phyloP scores from a whole-genome alignment of 1,140 invertebrate species.

The Nixonia krombeini region DNA sequence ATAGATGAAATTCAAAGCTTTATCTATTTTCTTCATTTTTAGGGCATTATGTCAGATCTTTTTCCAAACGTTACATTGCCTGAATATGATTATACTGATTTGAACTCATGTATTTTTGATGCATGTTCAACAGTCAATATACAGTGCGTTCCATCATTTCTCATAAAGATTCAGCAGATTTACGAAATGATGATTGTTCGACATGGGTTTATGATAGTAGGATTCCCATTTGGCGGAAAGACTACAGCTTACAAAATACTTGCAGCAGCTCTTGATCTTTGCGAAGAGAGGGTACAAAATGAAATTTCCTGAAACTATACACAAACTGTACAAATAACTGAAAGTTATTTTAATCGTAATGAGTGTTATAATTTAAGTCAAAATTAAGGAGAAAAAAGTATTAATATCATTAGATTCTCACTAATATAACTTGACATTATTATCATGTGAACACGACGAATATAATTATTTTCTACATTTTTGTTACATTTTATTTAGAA shows the following conservation, averaged over 20 bases:
- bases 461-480: too few species aligned
- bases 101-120: slow-evolving; percentile 74
- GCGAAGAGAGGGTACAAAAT: slow-evolving; percentile 81
- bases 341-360: too few species aligned
- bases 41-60: slow-evolving; percentile 93
- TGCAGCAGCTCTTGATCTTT: slow-evolving; percentile 82
- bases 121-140: slow-evolving; percentile 84
- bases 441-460: too few species aligned
- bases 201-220: slow-evolving; percentile 92
- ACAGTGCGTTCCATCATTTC: slow-evolving; percentile 86
- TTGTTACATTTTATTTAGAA: slow-evolving; percentile 66
- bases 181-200: slow-evolving; percentile 97
- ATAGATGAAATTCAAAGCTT: too few species aligned
- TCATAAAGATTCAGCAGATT: slow-evolving; percentile 92
- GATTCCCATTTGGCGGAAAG: slow-evolving; percentile 92
- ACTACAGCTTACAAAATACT: slow-evolving; percentile 84
- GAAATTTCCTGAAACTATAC: neutral
- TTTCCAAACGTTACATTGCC: slow-evolving; percentile 87
- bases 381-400: too few species aligned
- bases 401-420: too few species aligned
- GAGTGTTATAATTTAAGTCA: too few species aligned
- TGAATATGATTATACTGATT: slow-evolving; percentile 77
- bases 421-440: too few species aligned
- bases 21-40: slow-evolving; percentile 43
- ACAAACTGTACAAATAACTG: too few species aligned